Evolutionary conservation across 2,797 vertebrate species (phyloP).

Genomic region (Pelochelys cantorii): DNA sequence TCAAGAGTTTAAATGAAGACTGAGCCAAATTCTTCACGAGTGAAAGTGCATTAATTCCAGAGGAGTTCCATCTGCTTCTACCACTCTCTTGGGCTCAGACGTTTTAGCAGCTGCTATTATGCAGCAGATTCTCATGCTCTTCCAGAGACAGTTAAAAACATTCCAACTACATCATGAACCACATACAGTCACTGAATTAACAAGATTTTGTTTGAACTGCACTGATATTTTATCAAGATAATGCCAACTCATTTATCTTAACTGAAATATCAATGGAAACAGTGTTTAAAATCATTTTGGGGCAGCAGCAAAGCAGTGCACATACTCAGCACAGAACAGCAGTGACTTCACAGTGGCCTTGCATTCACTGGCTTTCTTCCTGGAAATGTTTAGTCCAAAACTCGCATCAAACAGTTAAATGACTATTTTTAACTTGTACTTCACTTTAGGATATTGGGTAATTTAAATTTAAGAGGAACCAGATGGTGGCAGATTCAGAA

Average conservation of each 20-base stretch:
- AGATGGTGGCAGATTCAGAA: background rate
- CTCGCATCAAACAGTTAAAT: background rate
- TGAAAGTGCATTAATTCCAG: background rate
- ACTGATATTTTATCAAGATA: background rate
- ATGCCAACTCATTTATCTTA: background rate
- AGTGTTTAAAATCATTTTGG: background rate
- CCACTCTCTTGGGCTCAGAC: background rate
- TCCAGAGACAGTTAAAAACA: conserved; percentile 39
- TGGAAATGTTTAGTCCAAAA: background rate
- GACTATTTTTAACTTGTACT: background rate
- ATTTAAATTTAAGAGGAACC: background rate
- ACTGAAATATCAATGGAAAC: background rate
- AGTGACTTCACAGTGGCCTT: background rate
- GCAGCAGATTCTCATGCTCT: background rate
- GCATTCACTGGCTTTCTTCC: background rate
- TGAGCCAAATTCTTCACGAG: background rate
- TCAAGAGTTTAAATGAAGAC: background rate
- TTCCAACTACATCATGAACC: fast-evolving
- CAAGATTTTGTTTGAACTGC: background rate
- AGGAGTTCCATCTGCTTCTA: background rate
- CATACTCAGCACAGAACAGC: fast-evolving
- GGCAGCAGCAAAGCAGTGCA: background rate
- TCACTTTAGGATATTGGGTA: background rate
- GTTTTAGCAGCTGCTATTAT: background rate
- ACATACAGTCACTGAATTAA: background rate